Evolutionary conservation across 2,797 vertebrate genomes (phyloP), one percentile per base, ranked within the genome.

Genomic region (Sebastolobus altivelis): DNA sequence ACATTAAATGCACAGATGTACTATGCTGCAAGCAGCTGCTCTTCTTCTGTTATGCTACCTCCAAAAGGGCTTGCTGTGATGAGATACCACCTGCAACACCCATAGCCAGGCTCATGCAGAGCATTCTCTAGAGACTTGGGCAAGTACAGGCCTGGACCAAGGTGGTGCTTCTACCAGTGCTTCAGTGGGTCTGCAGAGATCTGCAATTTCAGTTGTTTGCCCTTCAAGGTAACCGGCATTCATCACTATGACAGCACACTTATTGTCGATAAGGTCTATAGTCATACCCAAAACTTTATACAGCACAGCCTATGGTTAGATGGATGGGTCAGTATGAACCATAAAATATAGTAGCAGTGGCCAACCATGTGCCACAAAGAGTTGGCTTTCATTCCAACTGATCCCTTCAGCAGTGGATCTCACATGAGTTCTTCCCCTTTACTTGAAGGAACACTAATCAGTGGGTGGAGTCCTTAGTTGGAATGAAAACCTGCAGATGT

Each of bases 161-260:
- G 70, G 16, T 49, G n/a, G 16, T 29, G 33, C n/a, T 80, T 38
- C 67, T 81, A 68, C 40, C 18, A 63, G 35, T 54, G 61, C 58
- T 52, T 80, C 72, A n/a, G 55, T 25, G 27, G 58, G 37, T 68
- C 66, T 8, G 49, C 37, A 71, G 61, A 70, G 75, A 74, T 72
- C 56, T 84, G 63, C 75, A 80, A 72, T 87, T 87, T 76, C 59
- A 43, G 52, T 69, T 83, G 65, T 77, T 81, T 86, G n/a, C 65
- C 49, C 56, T 80, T 81, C 66, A 81, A 81, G 75, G 70, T 77
- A 65, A 77, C 80, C 54, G 31, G 52, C 76, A 82, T 85, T 37
- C 22, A 88, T 87, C 85, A 81, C 27, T 66, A 25, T 65, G 73
- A 82, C 79, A 77, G 61, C 65, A 69, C 3, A 9, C 59, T 65